Evolutionary conservation across 1,140 invertebrate species (phyloP).

Genomic region (Dendroctonus ponderosae): DNA sequence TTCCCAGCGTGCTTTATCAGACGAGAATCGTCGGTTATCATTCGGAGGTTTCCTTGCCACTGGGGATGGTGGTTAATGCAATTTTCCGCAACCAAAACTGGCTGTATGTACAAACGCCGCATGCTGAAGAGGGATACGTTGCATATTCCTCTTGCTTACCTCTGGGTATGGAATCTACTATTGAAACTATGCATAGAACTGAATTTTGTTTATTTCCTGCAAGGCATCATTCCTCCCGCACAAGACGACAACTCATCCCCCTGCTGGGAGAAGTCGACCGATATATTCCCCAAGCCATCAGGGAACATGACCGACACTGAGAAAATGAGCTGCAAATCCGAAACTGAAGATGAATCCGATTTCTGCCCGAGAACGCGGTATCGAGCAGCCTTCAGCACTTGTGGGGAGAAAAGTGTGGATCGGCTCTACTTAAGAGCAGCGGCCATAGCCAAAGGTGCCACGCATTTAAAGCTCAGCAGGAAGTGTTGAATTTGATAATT

Average conservation of each 20-base stretch:
- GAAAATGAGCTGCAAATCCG: slow-evolving; percentile 57
- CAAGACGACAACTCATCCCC: slow-evolving; percentile 42
- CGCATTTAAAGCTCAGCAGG: background rate
- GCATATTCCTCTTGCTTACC: slow-evolving; percentile 72
- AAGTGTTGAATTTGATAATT: background rate
- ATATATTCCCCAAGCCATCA: slow-evolving; percentile 71
- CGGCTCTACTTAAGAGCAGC: slow-evolving; percentile 64
- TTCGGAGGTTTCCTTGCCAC: slow-evolving; percentile 66
- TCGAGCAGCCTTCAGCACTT: slow-evolving; percentile 54
- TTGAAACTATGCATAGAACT: background rate
- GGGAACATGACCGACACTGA: slow-evolving; percentile 74
- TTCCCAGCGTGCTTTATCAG: slow-evolving; percentile 71
- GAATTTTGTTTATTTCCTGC: slow-evolving; percentile 16
- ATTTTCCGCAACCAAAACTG: slow-evolving; percentile 80
- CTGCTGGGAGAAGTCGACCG: slow-evolving; percentile 76
- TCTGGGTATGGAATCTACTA: slow-evolving; percentile 55
- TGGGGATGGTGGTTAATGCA: slow-evolving; percentile 81
- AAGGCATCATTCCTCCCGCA: slow-evolving; percentile 45
- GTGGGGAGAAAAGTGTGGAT: slow-evolving; percentile 67
- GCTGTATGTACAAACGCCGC: slow-evolving; percentile 79
- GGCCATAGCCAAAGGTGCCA: slow-evolving; percentile 48
- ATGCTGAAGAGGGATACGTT: slow-evolving; percentile 75
- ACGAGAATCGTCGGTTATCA: slow-evolving; percentile 67
- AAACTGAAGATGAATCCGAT: slow-evolving; percentile 49
- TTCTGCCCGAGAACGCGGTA: slow-evolving; percentile 47